Percentiles rank a stretch among this genome's conserved stretches.
These are phyloP conservation scores for Lerema accius DNA, from an alignment of 1,140 invertebrate species.

Conservation along the genomic window DNA sequence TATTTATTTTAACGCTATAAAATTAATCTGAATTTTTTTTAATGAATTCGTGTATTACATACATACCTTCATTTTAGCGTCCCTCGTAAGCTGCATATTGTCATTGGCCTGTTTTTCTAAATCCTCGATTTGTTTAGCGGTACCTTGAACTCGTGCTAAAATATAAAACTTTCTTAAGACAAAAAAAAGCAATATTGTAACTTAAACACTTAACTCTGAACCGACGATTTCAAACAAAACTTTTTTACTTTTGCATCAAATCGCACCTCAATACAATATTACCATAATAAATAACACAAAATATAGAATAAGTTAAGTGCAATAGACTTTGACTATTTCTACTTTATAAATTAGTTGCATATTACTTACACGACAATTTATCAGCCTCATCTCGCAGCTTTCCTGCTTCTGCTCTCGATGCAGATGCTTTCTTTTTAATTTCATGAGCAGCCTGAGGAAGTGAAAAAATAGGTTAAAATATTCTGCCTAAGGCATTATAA, in stretches of 20 bases:
- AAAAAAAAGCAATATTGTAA: too few relatives aligned
- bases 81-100: slow-evolving; percentile 88
- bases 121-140: slow-evolving; percentile 87
- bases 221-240: too few relatives aligned
- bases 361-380: slow-evolving; percentile 83
- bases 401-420: slow-evolving; percentile 89
- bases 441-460: slow-evolving; percentile 86
- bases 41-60: too few relatives aligned
- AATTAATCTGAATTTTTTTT: too few relatives aligned
- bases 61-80: slow-evolving; percentile 88
- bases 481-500: slow-evolving; percentile 11
- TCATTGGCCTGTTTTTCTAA: slow-evolving; percentile 89
- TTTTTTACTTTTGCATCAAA: too few relatives aligned
- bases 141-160: slow-evolving; percentile 86
- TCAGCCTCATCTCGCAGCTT: slow-evolving; percentile 91
- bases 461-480: slow-evolving; percentile 21
- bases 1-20: too few relatives aligned
- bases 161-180: slow-evolving; percentile 11
- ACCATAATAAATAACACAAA: neutral
- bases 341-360: too few relatives aligned
- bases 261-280: neutral
- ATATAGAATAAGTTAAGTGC: too few relatives aligned
- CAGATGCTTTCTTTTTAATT: slow-evolving; percentile 89
- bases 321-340: too few relatives aligned
- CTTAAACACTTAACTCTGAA: too few relatives aligned